Base-by-base conservation (phyloP, 2,888 invertebrate genomes). In the Melanchra persicariae region DNA sequence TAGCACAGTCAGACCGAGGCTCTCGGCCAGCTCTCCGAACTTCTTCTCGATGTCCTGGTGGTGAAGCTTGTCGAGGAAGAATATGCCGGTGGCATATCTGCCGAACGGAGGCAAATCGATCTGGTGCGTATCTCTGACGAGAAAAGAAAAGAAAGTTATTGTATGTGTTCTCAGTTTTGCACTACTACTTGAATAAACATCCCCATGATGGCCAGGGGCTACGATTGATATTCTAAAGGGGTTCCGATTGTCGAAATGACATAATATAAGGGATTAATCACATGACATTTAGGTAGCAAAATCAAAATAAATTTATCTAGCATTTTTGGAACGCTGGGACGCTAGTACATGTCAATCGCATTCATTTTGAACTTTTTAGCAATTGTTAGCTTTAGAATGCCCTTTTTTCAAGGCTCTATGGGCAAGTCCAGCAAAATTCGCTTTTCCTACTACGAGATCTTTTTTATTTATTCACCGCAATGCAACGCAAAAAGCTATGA, bases 11-110 rank as follows among this genome's bases (percentile, higher is more conserved):
- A 99, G 96, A 40, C 97, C 97, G 90, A 98, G 97, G 86, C 98
- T 98, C 85, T 97, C 97, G 69, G 99, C 98, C 87, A 99, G 96
- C 82, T 96, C 97, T 78, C 97, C 96, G 93, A 99, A 99, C 87
- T 97, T 97, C 84, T 97, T 96, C 94, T 99, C 98, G 68, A 97
- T 97, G 85, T 98, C 97, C 87, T 97, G 96, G 88, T 98, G 98
- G 88, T 98, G 98, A 62, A 97, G 96, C 91, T 98, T 97, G 93
- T 99, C 99, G 93, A 99, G 96, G 95, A 98, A 99, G 90, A 99
- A 97, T 81, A 99, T 98, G 75, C 99, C 99, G 26, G 99, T 99
- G 66, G 99, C 99, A 96, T 99, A 99, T 83, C 97, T 96, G 7
- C 99, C 99, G 87, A 97, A 97, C 26, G 97, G 97, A 12, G 99